A percentile compares a stretch with the other conserved stretches of the same genome.
phyloP scores from a whole-genome alignment of 2,888 invertebrate species.

The Teleiodes luculella region DNA sequence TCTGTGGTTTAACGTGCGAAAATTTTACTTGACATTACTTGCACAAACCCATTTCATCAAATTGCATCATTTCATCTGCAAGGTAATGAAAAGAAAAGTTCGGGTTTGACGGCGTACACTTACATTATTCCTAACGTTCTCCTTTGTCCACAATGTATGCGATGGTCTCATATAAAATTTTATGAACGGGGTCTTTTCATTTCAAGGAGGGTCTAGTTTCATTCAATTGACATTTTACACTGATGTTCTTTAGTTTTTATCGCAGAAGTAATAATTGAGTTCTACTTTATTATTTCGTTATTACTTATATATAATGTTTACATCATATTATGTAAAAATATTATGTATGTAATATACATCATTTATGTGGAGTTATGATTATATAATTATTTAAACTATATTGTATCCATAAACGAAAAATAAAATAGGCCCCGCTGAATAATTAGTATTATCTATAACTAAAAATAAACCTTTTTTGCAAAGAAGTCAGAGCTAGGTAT shows the following conservation, averaged over 20 bases:
- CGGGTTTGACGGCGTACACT: conserved; percentile 49
- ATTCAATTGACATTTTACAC: conserved; percentile 38
- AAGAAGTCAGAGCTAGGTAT: too few species aligned
- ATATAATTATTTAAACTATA: too few species aligned
- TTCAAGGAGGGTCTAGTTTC: conserved; percentile 46
- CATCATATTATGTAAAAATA: too few species aligned
- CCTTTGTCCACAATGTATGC: conserved; percentile 64
- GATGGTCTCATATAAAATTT: conserved; percentile 63
- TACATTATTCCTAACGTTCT: conserved; percentile 61
- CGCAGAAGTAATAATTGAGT: background rate
- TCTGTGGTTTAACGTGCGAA: conserved; percentile 20
- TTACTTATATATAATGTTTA: too few species aligned
- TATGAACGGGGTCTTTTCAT: conserved; percentile 41
- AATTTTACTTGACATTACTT: background rate
- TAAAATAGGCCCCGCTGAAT: too few species aligned
- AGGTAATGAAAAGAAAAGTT: conserved; percentile 63
- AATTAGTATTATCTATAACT: too few species aligned
- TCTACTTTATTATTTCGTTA: too few species aligned
- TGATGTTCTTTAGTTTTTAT: background rate
- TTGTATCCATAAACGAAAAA: too few species aligned
- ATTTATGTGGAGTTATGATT: too few species aligned
- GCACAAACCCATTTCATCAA: conserved; percentile 29
- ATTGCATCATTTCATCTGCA: conserved; percentile 39
- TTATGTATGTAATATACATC: too few species aligned
- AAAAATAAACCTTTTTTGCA: too few species aligned